Conservation (phyloP, 2,113 vertebrate genomes). For the Amazona vittata region DNA sequence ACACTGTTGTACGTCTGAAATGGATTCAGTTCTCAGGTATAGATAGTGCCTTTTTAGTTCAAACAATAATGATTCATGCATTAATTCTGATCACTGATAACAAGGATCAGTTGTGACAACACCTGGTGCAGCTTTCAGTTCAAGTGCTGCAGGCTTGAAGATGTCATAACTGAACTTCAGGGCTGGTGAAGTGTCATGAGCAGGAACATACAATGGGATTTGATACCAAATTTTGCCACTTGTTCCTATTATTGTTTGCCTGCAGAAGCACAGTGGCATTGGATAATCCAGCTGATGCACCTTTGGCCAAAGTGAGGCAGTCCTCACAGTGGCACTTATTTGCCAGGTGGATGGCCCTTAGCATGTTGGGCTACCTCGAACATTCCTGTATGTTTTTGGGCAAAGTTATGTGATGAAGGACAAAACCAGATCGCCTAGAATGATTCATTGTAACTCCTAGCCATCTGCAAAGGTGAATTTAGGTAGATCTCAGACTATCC, state of each 20-base stretch:
- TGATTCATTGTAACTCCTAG: not conserved
- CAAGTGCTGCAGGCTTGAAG: not conserved
- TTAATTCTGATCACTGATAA: not conserved
- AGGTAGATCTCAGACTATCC: not conserved
- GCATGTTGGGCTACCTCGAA: not conserved
- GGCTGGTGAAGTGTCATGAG: not conserved
- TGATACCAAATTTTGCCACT: not conserved
- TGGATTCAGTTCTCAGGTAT: not conserved
- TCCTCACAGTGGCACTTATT: not conserved
- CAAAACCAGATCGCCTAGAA: not conserved
- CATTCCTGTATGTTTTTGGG: not conserved
- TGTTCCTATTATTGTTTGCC: not conserved
- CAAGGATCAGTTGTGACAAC: not conserved
- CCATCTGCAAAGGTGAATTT: not conserved
- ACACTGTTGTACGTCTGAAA: not conserved
- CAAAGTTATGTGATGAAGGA: not conserved
- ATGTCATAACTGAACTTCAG: rapidly evolving
- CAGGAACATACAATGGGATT: not conserved
- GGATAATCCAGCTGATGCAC: not conserved
- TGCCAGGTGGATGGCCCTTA: not conserved
- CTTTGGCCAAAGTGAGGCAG: not conserved
- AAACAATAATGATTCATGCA: not conserved
- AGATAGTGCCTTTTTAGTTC: not conserved
- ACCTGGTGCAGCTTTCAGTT: not conserved
- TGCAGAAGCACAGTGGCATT: not conserved